Percentiles rank a stretch among this genome's conserved stretches.
Conservation (phyloP, 2,797 vertebrate genomes). For the Parauchenoglanis ngamensis region DNA sequence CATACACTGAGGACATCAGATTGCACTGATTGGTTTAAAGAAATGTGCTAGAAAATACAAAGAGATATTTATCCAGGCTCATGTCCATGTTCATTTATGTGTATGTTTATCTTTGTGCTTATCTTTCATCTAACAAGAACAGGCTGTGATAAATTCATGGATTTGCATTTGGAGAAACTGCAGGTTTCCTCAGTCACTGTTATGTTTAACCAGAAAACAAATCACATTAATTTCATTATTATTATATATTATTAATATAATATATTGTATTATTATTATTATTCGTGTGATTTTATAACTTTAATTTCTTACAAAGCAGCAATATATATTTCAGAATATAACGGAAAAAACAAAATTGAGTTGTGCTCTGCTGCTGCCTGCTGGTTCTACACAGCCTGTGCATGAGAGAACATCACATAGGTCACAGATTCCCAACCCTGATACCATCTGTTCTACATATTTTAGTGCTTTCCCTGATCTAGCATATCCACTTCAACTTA, state of each 20-base stretch:
- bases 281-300: background rate
- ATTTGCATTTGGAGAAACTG: constrained; percentile 79
- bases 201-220: no score
- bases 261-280: background rate
- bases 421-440: constrained; percentile 57
- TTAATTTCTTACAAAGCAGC: background rate
- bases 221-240: background rate
- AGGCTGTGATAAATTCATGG: constrained; percentile 82
- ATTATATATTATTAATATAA: no score
- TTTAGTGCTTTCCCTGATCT: constrained; percentile 22
- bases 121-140: constrained; percentile 84
- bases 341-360: background rate
- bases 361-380: constrained; percentile 28
- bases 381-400: constrained; percentile 10
- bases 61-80: background rate
- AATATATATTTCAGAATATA: background rate
- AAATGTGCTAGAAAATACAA: background rate
- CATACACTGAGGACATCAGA: background rate
- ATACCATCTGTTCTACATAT: constrained; percentile 76
- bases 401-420: constrained; percentile 69
- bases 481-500: background rate
- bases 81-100: background rate
- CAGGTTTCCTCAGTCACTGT: constrained; percentile 80
- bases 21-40: background rate
- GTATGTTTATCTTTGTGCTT: constrained; percentile 10